Evolutionary conservation across 2,888 invertebrate species (phyloP).

Genomic region (Ennomos quercinarius): DNA sequence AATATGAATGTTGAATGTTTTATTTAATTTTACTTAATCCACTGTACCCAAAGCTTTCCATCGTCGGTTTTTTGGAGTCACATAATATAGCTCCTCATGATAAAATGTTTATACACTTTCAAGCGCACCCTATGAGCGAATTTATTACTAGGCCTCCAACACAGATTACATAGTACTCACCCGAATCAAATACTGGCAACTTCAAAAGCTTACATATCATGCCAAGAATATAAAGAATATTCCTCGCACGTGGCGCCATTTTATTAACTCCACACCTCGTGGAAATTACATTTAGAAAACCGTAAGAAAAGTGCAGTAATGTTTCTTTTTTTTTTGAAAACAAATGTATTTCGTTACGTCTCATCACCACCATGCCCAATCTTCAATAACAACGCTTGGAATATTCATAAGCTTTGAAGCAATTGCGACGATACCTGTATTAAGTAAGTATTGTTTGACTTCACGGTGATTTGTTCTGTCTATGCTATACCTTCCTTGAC

Average conservation of each 20-base stretch:
- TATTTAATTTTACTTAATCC: too few relatives aligned
- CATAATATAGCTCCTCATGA: too few relatives aligned
- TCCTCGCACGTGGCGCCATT: constrained; percentile 11
- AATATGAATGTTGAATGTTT: too few relatives aligned
- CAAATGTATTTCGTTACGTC: constrained; percentile 5
- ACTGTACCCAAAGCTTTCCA: too few relatives aligned
- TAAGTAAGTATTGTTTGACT: not conserved
- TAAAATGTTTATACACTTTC: too few relatives aligned
- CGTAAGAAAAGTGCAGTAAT: constrained; percentile 12
- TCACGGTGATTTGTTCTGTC: constrained; percentile 1
- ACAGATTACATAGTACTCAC: not conserved
- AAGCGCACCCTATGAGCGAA: too few relatives aligned
- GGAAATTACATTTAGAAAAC: constrained; percentile 21
- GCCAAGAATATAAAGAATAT: constrained; percentile 7
- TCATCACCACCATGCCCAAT: not conserved
- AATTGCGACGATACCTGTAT: not conserved
- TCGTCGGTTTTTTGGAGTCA: too few relatives aligned
- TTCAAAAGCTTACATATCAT: not conserved
- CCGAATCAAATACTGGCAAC: not conserved
- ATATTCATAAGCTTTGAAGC: not conserved
- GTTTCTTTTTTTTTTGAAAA: constrained; percentile 13
- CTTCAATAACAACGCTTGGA: not conserved
- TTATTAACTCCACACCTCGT: constrained; percentile 14
- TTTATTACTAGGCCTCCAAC: not conserved
- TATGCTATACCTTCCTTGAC: not conserved